Conservation (phyloP, 1,140 invertebrate genomes). For the Ceratina calcarata region DNA sequence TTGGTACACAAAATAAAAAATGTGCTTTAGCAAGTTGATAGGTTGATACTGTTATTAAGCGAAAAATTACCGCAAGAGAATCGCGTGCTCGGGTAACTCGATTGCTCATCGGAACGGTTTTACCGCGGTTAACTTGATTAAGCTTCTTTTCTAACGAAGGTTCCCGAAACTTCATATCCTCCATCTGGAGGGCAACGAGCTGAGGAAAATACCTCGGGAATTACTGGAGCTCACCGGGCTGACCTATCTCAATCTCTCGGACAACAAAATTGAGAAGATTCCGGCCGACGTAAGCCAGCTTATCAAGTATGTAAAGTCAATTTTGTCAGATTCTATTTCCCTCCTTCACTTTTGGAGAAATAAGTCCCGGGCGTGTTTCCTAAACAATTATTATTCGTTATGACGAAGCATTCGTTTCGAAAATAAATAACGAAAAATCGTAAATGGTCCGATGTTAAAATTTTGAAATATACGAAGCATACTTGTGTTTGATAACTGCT, state of each 20-base stretch:
- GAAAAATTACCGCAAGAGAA: background rate
- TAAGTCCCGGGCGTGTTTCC: background rate
- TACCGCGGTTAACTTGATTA: background rate
- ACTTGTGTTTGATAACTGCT: too few relatives aligned
- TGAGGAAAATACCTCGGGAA: conserved; percentile 82
- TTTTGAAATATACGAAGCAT: too few relatives aligned
- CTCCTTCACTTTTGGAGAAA: background rate
- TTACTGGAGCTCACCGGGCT: conserved; percentile 82
- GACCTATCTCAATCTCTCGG: conserved; percentile 85
- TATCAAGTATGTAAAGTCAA: conserved; percentile 82
- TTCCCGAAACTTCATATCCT: conserved; percentile 82
- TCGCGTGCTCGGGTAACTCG: background rate
- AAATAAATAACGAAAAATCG: too few relatives aligned
- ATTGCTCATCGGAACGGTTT: background rate
- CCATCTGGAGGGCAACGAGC: conserved; percentile 82
- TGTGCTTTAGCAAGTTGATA: background rate
- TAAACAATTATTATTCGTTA: too few relatives aligned
- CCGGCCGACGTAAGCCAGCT: conserved; percentile 84
- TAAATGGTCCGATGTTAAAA: too few relatives aligned
- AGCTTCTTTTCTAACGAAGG: conserved; percentile 58
- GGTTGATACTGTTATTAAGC: background rate
- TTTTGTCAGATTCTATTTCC: conserved; percentile 44
- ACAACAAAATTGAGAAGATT: conserved; percentile 84
- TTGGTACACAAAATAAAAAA: too few relatives aligned
- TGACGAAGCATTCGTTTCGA: too few relatives aligned